Base-by-base conservation (phyloP, 2,113 vertebrate genomes). In the Corydoras sp. region DNA sequence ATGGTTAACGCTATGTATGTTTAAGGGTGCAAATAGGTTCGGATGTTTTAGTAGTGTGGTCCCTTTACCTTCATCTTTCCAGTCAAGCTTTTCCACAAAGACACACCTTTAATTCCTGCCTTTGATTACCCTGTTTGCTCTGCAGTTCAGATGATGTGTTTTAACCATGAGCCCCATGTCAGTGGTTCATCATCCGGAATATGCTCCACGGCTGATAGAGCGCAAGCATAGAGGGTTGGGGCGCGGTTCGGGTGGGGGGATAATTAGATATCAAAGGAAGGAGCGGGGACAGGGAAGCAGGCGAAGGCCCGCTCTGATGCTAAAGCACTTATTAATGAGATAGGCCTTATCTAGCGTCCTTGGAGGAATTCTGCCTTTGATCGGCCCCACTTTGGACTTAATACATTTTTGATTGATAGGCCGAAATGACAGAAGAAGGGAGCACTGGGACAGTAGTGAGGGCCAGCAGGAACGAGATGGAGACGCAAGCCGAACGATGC, bases 401-500 rank as follows among this genome's bases (percentile, higher is more conserved):
- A 89, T 90, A 89, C 86, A 90, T 89, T 89, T 90, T 90, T 90
- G 89, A 90, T 90, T 90, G 89, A 90, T 90, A 88, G 89, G 85
- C 86, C 43, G 62, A 86, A 88, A 89, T 90, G 89, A 89, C 89
- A 88, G 87, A 86, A 85, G 85, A 79, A 85, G 82, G 85, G 83
- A 73, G 78, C 71, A 80, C 78, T 78, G 80, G 69, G 72, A 51
- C 35, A 75, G 65, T 56, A 8, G 29, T 32, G 58, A 76, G 71
- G 56, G 65, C 58, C 68, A 65, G 76, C 58, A 65, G 62, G 76
- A 77, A 66, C 76, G 58, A 71, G 71, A 80, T 71, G 71, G 79
- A 70, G 82, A 83, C 80, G 81, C 82, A 80, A 82, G 77, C 82
- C 76, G 80, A 84, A 84, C 65, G 77, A 86, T 88, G 88, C 82